Evolutionary conservation across 2,888 invertebrate genomes (phyloP).

Genomic region (Pachycephus smyrnensis): DNA sequence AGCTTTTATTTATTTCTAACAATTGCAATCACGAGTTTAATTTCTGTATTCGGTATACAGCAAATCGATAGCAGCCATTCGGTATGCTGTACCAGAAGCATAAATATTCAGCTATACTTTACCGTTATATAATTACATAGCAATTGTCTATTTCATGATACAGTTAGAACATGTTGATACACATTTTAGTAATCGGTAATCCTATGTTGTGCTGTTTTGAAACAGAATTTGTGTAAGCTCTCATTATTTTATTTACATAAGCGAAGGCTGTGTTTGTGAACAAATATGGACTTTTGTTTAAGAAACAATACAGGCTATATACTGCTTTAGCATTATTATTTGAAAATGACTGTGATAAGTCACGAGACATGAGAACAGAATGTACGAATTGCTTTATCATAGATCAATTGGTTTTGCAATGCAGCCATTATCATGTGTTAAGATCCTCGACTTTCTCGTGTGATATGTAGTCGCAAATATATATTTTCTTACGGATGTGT

Average conservation of each 20-base stretch:
- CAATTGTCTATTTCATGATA: background rate
- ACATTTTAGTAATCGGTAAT: background rate
- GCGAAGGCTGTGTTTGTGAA: background rate
- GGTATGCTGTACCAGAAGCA: background rate
- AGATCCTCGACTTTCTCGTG: background rate
- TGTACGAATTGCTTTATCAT: background rate
- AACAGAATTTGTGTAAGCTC: background rate
- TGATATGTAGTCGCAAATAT: background rate
- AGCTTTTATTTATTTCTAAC: background rate
- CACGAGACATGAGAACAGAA: background rate
- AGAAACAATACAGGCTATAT: background rate
- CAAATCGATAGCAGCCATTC: background rate
- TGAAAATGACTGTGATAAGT: background rate
- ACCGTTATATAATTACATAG: background rate
- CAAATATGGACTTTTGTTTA: background rate
- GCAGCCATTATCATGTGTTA: background rate
- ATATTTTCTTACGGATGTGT: background rate
- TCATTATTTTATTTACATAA: background rate
- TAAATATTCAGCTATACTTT: background rate
- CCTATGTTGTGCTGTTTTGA: background rate
- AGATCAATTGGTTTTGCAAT: background rate
- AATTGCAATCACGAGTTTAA: background rate
- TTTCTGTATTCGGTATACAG: background rate
- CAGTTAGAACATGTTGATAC: background rate
- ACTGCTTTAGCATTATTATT: background rate